Percentiles rank a stretch among this genome's conserved stretches.
Evolutionary conservation across 2,113 vertebrate species (phyloP).

Genomic region (Pterocles gutturalis): DNA sequence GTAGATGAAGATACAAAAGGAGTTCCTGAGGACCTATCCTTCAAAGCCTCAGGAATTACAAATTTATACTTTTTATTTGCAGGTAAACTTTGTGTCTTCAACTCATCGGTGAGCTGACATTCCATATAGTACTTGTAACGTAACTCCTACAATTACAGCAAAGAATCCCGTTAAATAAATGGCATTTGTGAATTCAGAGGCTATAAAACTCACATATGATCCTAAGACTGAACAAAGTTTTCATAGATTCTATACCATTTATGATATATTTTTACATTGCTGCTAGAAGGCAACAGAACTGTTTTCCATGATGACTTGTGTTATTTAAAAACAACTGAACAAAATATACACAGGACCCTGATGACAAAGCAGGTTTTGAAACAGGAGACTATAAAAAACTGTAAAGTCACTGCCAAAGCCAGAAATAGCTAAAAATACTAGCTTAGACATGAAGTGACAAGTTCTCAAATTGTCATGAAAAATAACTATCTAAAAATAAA

Average conservation of each 20-base stretch:
- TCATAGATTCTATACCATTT: neutral
- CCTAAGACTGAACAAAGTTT: neutral
- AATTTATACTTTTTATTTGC: slow-evolving; percentile 16
- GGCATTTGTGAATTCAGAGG: neutral
- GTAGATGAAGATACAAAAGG: neutral
- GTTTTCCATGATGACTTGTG: too few species aligned
- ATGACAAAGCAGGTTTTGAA: neutral
- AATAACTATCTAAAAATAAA: neutral
- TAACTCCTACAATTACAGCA: slow-evolving; percentile 57
- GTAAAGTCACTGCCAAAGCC: neutral
- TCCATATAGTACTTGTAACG: slow-evolving; percentile 64
- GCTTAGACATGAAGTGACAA: neutral
- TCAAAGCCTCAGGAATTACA: neutral
- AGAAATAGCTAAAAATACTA: neutral
- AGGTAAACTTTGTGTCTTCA: slow-evolving; percentile 9
- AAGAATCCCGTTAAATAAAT: neutral
- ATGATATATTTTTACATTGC: neutral
- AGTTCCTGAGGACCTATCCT: neutral
- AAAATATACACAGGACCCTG: neutral
- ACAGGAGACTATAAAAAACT: neutral
- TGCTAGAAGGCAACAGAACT: neutral
- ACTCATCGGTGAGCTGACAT: neutral
- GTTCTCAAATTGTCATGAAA: neutral
- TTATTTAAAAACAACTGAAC: neutral
- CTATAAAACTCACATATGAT: neutral